phyloP scores from a whole-genome alignment of 2,888 invertebrate species.

The Frankliniella fusca region DNA sequence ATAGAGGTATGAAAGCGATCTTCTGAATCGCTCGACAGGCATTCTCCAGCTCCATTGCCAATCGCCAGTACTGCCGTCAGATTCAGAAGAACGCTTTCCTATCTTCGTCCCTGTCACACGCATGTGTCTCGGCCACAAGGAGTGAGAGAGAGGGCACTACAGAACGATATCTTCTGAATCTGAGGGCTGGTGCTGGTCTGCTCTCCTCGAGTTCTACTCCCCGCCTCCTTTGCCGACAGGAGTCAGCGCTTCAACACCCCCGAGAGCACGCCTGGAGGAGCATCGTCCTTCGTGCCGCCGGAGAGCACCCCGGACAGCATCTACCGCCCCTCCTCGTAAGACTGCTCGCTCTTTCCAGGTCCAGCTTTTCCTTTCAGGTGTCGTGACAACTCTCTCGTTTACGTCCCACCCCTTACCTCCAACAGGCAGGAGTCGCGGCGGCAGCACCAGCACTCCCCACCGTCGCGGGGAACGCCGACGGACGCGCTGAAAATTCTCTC shows the following conservation, averaged over 20 bases:
- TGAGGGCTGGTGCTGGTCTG: too few relatives aligned
- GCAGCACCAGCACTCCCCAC: background rate
- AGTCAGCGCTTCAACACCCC: conserved; percentile 1
- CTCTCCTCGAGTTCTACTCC: too few relatives aligned
- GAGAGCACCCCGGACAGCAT: background rate
- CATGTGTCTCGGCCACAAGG: too few relatives aligned
- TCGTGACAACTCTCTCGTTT: background rate
- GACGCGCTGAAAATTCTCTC: conserved; percentile 1
- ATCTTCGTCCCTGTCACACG: background rate
- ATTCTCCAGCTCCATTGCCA: background rate
- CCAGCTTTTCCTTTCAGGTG: background rate
- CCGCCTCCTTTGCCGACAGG: background rate
- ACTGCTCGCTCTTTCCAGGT: background rate
- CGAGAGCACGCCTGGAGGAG: background rate
- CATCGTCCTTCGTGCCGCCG: background rate
- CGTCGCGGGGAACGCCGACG: background rate
- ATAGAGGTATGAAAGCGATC: too few relatives aligned
- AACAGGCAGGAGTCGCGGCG: background rate
- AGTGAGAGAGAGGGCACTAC: too few relatives aligned
- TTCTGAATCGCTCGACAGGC: too few relatives aligned
- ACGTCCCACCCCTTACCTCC: background rate
- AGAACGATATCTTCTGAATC: too few relatives aligned
- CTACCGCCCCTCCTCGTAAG: background rate
- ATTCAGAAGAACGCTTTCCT: too few relatives aligned
- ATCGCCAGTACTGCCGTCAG: background rate